Percentiles rank a stretch among this genome's conserved stretches.
Evolutionary conservation across 2,113 vertebrate genomes (phyloP).

Genomic region (Egretta garzetta): DNA sequence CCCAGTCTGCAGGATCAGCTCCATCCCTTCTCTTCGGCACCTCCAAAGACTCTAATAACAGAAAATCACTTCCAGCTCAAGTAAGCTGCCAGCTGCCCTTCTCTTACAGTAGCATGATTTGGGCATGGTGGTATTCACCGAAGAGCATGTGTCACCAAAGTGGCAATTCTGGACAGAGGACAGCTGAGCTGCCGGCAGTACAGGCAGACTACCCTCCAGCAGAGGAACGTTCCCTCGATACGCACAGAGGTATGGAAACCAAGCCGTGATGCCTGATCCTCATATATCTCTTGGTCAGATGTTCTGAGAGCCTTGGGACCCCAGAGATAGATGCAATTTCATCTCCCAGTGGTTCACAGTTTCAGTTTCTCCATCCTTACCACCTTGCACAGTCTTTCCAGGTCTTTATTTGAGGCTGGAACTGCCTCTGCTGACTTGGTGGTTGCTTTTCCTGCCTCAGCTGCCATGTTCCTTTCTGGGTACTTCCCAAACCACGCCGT

Average conservation of each 20-base stretch:
- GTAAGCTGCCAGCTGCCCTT: background rate
- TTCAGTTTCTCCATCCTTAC: background rate
- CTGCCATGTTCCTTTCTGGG: background rate
- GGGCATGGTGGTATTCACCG: fast-evolving
- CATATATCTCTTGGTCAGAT: background rate
- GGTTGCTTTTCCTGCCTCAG: background rate
- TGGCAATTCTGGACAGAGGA: background rate
- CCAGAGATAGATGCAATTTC: background rate
- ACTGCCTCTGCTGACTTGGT: background rate
- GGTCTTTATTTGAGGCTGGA: background rate
- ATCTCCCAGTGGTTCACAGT: background rate
- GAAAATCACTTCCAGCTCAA: background rate
- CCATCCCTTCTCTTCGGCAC: background rate
- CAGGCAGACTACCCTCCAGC: background rate
- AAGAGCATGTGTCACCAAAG: background rate
- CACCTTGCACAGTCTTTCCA: background rate
- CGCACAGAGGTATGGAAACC: background rate
- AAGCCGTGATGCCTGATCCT: background rate
- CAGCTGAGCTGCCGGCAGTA: background rate
- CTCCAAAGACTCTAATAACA: background rate
- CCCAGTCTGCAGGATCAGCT: background rate
- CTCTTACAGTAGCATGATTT: no score
- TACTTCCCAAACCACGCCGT: fast-evolving
- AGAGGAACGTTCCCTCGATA: background rate
- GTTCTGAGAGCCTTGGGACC: background rate